These are phyloP conservation scores for Stichopus chloronotus DNA, from an alignment of 35 echinoderm and acorn worm genomes.

Conservation along the genomic window DNA sequence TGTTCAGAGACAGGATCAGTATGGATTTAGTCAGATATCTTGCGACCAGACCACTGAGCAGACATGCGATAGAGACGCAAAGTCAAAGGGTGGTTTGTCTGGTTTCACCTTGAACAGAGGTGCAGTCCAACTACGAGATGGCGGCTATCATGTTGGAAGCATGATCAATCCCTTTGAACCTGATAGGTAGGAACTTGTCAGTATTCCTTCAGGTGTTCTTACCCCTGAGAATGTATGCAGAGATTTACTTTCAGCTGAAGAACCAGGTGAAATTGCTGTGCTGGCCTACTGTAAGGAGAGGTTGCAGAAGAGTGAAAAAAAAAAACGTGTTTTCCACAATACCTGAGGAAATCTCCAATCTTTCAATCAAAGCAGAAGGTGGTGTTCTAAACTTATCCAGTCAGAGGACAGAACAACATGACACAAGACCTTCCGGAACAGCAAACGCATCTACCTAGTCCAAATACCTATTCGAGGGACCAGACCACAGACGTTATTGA, in stretches of 20 bases:
- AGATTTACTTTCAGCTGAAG: background rate
- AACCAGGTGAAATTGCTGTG: background rate
- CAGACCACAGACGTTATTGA: no score
- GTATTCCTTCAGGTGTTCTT: slow-evolving; percentile 33
- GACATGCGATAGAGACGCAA: slow-evolving; percentile 63
- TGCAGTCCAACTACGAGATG: slow-evolving; percentile 40
- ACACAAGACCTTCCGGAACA: no score
- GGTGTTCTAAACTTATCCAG: no score
- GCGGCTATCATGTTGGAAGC: slow-evolving; percentile 35
- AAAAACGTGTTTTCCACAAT: background rate
- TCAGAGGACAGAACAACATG: no score
- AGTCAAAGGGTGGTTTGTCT: slow-evolving; percentile 66
- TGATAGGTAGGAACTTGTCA: slow-evolving; percentile 23
- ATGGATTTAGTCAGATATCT: slow-evolving; percentile 59
- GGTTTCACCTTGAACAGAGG: slow-evolving; percentile 60
- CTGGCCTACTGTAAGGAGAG: background rate
- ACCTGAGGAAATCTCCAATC: background rate
- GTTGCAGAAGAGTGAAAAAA: background rate
- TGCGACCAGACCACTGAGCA: slow-evolving; percentile 77
- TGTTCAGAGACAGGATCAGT: slow-evolving; percentile 61
- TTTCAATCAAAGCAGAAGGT: background rate
- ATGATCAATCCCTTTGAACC: slow-evolving; percentile 32
- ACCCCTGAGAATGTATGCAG: background rate
- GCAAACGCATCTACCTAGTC: no score
- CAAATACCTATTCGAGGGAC: no score